Base-by-base conservation (phyloP, 2,113 vertebrate genomes). In the Nipponia nippon region DNA sequence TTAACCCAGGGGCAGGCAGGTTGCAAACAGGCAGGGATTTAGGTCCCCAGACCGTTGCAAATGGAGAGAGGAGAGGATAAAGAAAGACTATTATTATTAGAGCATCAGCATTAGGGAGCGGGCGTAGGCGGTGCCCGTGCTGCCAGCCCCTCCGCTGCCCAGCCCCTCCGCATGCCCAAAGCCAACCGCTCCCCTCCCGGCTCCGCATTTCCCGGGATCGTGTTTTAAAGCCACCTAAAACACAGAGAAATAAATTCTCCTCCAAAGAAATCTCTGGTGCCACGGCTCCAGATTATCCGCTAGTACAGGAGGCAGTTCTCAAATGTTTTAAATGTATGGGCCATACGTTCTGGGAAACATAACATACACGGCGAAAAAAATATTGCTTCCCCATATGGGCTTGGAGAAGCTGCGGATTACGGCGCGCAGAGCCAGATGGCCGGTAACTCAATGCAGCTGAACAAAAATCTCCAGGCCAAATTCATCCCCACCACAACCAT, bases 371-470 rank as follows among this genome's bases (percentile, higher is more conserved):
- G 90, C 3, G 36, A 89, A 94, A 80, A 94, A 95, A 89, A 89
- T 40, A 83, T 78, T 92, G 97, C 97, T 94, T 93, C 78, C 46
- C 95, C 95, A 97, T 96, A 95, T 93, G 97, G 95, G 95, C 94
- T 89, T 4, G 71, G 67, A 77, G n/a, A 59, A 67, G 83, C 76
- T 38, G 46, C 3, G 12, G 93, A 55, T 73, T 21, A 19, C 80
- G 22, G 90, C 15, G 4, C 14, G 1, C 30, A 2, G 58, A n/a
- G 83, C 98, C 97, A 97, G 98, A 98, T 98, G 98, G 98, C 82
- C 47, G 5, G 19, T 42, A 69, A 91, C 89, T 91, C 92, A 52
- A 1, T 36, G 95, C 96, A 97, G 95, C 97, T 96, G 95, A 97
- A 50, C 78, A 87, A n/a, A 30, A 88, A 87, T 61, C 79, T 30